Percentiles rank a stretch among this genome's conserved stretches.
These are phyloP conservation scores for Anoncus sp. DNA, from an alignment of 2,888 invertebrate species.

Conservation along the genomic window DNA sequence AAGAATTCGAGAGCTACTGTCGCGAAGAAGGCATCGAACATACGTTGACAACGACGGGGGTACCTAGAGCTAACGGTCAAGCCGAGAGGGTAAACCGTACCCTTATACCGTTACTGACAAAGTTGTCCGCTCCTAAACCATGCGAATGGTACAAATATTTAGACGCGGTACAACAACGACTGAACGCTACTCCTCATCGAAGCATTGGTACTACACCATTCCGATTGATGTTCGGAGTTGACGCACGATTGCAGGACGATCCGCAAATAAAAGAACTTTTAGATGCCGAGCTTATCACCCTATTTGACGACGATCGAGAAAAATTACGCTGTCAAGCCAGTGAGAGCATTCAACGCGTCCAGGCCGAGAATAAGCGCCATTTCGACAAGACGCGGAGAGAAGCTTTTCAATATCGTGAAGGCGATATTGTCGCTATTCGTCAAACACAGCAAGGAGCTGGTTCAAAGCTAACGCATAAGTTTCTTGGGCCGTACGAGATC, in stretches of 20 bases:
- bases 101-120: constrained; percentile 23
- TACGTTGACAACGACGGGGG: constrained; percentile 17
- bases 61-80: constrained; percentile 13
- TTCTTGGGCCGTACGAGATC: constrained; percentile 21
- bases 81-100: constrained; percentile 29
- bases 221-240: constrained; percentile 7
- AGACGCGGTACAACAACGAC: not conserved
- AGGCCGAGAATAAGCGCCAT: constrained; percentile 12
- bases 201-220: constrained; percentile 17
- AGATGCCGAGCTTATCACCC: constrained; percentile 9
- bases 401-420: constrained; percentile 10
- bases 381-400: constrained; percentile 19
- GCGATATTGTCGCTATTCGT: constrained; percentile 12
- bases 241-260: constrained; percentile 6
- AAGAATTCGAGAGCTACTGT: constrained; percentile 29
- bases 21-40: constrained; percentile 20
- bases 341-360: no score
- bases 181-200: constrained; percentile 19
- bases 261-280: constrained; percentile 5
- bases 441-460: constrained; percentile 7
- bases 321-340: no score
- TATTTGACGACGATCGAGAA: constrained; percentile 8
- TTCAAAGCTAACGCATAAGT: constrained; percentile 16
- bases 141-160: constrained; percentile 21
- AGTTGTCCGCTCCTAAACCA: constrained; percentile 24